Conservation (phyloP, 2,888 invertebrate genomes). For the Lottia gigantea region DNA sequence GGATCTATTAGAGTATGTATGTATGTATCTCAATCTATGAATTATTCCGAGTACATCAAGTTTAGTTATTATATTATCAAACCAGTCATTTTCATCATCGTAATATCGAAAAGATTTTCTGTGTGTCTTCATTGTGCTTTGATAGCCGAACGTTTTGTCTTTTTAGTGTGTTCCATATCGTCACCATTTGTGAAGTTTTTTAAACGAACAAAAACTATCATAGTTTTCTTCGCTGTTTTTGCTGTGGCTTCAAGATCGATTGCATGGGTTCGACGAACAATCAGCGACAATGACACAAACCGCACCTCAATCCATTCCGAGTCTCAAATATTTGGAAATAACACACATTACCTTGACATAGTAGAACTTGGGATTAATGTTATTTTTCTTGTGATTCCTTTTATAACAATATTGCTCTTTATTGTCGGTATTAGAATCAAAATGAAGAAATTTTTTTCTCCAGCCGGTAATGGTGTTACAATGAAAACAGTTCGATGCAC, state of each 20-base stretch:
- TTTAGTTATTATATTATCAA: neutral
- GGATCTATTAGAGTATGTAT: neutral
- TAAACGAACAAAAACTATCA: neutral
- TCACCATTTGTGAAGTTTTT: neutral
- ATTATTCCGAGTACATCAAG: neutral
- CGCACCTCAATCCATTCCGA: neutral
- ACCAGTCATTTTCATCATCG: neutral
- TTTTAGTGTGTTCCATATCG: neutral
- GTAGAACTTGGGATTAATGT: neutral
- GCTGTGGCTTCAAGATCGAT: neutral
- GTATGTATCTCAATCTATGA: neutral
- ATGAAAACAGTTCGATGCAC: neutral
- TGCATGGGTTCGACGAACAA: neutral
- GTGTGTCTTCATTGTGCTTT: neutral
- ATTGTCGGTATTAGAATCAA: neutral
- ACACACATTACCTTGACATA: neutral
- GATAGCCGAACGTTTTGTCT: neutral
- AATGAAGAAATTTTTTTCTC: neutral
- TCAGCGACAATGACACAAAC: neutral
- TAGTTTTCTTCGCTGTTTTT: neutral
- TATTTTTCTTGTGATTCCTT: neutral
- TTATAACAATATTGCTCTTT: neutral
- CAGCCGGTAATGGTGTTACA: neutral
- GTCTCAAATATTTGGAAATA: neutral
- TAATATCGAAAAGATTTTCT: neutral